Evolutionary conservation across 2,113 vertebrate species (phyloP).

Genomic region (Hydrochoerus hydrochaeris): DNA sequence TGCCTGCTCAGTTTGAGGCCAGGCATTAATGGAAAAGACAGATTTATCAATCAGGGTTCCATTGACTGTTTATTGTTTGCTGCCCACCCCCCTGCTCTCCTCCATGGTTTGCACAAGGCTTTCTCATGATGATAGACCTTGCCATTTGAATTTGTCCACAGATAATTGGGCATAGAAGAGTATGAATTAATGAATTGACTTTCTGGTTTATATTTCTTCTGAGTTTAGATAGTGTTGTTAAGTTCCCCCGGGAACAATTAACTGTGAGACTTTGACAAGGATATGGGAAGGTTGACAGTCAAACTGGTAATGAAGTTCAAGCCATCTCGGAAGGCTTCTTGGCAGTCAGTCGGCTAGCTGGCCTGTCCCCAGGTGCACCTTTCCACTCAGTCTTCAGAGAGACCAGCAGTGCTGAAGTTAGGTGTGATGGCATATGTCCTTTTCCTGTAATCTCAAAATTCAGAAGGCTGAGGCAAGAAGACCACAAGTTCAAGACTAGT

Average conservation of each 20-base stretch:
- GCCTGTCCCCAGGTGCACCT: not conserved
- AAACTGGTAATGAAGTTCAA: constrained; percentile 45
- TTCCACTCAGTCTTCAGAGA: not conserved
- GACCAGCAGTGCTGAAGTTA: not conserved
- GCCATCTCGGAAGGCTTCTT: constrained; percentile 10
- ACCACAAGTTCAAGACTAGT: not conserved
- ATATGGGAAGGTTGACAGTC: not conserved
- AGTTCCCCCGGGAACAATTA: not conserved
- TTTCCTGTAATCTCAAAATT: not conserved
- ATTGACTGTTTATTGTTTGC: not conserved
- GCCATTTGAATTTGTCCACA: constrained; percentile 1
- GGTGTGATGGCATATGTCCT: not conserved
- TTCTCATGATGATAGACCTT: constrained; percentile 24
- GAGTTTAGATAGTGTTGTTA: not conserved
- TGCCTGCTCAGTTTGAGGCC: not conserved
- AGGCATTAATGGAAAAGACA: not conserved
- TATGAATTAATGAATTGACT: constrained; percentile 42
- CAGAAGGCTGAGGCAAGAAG: not conserved
- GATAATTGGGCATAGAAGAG: constrained; percentile 24
- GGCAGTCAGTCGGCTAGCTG: not conserved
- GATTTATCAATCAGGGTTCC: not conserved
- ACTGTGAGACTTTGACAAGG: constrained; percentile 24
- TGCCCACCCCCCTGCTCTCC: not conserved
- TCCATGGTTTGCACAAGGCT: not conserved
- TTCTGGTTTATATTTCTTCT: constrained; percentile 34